Evolutionary conservation across 2,797 vertebrate genomes (phyloP), one percentile per base, ranked within the genome.

Genomic region (Avahi laniger): DNA sequence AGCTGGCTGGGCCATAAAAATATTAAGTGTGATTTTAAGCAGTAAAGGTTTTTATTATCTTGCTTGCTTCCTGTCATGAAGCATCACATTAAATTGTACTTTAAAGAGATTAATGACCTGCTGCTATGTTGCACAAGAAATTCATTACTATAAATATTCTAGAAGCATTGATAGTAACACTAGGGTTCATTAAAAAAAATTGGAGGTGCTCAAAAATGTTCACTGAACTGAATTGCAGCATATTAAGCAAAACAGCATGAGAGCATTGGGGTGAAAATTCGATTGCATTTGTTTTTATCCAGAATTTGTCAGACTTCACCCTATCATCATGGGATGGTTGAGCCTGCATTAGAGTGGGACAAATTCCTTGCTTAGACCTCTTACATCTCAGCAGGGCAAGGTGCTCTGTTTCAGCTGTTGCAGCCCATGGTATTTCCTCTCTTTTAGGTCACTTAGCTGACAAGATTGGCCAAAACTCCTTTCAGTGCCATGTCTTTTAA

Each of bases 21-120:
- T 98, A 98, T 96, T 98, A 98, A 98, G 97, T 98, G 97, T 98
- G 98, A 98, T 98, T 98, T 98, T 98, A 97, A 98, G 98, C 97
- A 95, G 97, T 98, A 98, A 98, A 98, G 95, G 81, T 98, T 98
- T 97, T 98, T 98, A 98, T 98, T 98, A 98, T 98, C 97, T 98
- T 97, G 96, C 97, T 98, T 96, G 97, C 98, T 98, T 98, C 98
- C 98, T 98, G 97, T 98, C 98, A 97, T 96, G 98, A 98, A 98
- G 97, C 98, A 96, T 97, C 98, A 97, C 98, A 97, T 98, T 98
- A 98, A 98, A 98, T 97, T 98, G 94, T 96, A 98, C 98, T 98
- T 98, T 98, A 97, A 98, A 97, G 87, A 97, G 95, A 98, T 98
- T 98, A 98, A 98, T 98, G 97, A 96, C 88, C 89, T 96, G 98